phyloP scores from a whole-genome alignment of 2,113 vertebrate genomes.

The Eonycteris spelaea region DNA sequence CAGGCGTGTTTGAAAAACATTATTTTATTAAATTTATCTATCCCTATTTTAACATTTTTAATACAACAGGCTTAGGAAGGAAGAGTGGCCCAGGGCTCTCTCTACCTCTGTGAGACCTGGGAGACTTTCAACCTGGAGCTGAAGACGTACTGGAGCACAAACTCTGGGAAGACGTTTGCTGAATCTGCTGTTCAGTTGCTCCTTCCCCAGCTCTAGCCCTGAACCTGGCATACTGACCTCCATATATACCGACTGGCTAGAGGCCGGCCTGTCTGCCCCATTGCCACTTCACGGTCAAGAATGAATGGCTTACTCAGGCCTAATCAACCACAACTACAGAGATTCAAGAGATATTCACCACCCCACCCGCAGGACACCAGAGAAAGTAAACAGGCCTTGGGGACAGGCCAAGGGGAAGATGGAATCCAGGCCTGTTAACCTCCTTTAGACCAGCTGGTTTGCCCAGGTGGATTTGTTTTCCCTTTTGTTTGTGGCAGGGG shows the following conservation, averaged over 20 bases:
- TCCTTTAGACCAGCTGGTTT: background rate
- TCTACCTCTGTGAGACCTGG: background rate
- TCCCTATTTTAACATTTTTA: background rate
- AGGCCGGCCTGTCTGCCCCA: background rate
- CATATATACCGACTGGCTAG: background rate
- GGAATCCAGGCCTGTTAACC: background rate
- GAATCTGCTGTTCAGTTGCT: background rate
- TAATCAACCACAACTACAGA: background rate
- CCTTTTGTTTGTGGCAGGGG: background rate
- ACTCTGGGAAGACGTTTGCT: background rate
- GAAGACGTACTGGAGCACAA: background rate
- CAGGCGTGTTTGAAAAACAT: background rate
- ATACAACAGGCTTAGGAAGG: background rate
- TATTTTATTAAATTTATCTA: background rate
- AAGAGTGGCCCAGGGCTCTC: background rate
- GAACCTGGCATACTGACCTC: background rate
- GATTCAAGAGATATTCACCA: background rate
- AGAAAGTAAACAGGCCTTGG: constrained; percentile 12
- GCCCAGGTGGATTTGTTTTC: background rate
- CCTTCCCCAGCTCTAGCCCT: background rate
- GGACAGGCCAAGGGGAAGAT: background rate
- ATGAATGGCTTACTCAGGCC: background rate
- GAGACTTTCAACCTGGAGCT: background rate
- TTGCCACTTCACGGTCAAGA: background rate
- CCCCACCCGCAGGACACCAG: constrained; percentile 20